A percentile compares a stretch with the other conserved stretches of the same genome.
Evolutionary conservation across 2,113 vertebrate species (phyloP).

Genomic region (Sitta europaea): DNA sequence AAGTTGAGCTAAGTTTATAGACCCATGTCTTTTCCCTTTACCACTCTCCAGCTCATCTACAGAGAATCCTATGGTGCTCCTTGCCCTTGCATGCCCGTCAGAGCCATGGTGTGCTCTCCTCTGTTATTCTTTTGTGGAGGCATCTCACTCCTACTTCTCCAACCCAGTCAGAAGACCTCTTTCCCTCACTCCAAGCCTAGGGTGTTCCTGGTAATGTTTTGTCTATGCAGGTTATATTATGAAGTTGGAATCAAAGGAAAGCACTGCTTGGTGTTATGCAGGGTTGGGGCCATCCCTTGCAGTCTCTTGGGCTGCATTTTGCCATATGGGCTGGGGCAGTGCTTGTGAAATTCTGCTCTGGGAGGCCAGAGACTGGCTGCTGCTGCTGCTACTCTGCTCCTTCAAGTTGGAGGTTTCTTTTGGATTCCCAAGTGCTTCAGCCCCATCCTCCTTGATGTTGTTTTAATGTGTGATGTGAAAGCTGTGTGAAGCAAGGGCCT

Average conservation of each 20-base stretch:
- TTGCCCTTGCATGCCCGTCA: neutral
- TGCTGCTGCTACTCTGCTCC: neutral
- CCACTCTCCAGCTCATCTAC: neutral
- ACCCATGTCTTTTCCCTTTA: neutral
- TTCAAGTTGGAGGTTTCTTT: neutral
- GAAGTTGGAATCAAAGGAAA: neutral
- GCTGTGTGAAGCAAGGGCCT: neutral
- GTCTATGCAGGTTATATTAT: neutral
- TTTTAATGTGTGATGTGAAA: neutral
- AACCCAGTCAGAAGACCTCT: neutral
- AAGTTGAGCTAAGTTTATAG: neutral
- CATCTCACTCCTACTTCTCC: neutral
- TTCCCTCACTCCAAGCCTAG: neutral
- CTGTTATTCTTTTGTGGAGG: neutral
- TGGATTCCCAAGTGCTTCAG: neutral
- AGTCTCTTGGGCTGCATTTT: neutral
- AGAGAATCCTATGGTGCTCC: neutral
- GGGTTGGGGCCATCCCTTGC: neutral
- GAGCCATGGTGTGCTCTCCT: neutral
- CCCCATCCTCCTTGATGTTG: neutral
- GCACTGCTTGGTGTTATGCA: neutral
- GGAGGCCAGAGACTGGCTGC: neutral
- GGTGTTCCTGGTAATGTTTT: neutral
- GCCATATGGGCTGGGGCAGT: neutral
- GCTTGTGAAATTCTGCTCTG: neutral